phyloP scores from a whole-genome alignment of 2,797 vertebrate species.

The Macropus fuliginosus region DNA sequence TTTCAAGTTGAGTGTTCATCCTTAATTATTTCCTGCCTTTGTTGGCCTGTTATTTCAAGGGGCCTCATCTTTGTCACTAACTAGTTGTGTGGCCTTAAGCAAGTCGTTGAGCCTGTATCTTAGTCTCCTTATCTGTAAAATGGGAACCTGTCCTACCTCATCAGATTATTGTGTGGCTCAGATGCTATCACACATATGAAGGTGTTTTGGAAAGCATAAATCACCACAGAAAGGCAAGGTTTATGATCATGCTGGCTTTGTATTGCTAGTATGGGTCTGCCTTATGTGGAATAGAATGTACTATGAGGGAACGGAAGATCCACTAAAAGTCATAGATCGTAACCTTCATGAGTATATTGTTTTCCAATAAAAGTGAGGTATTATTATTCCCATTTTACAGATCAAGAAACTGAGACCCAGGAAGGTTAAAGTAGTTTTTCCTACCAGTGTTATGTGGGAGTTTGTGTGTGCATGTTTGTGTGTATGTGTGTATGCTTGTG shows the following conservation, averaged over 20 bases:
- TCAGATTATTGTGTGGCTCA: not conserved
- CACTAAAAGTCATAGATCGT: not conserved
- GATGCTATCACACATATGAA: fast-evolving
- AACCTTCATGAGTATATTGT: not conserved
- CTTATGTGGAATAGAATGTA: not conserved
- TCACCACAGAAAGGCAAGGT: not conserved
- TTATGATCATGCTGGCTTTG: not conserved
- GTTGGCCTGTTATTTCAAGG: not conserved
- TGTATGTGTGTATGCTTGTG: too few species aligned
- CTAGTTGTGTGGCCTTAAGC: not conserved
- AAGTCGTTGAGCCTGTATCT: not conserved
- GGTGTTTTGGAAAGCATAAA: not conserved
- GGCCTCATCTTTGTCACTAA: not conserved
- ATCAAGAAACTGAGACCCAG: too few species aligned
- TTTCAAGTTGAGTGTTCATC: not conserved
- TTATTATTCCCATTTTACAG: not conserved
- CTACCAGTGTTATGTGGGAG: not conserved
- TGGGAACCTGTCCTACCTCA: not conserved
- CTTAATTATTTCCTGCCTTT: not conserved
- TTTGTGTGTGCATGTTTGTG: not conserved
- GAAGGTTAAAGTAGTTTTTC: not conserved
- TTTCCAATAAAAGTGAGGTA: not conserved
- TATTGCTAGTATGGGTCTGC: not conserved
- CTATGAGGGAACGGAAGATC: not conserved
- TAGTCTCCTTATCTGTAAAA: not conserved